These are phyloP conservation scores for Melierax canorus DNA, from an alignment of 2,113 vertebrate species.

Conservation along the genomic window DNA sequence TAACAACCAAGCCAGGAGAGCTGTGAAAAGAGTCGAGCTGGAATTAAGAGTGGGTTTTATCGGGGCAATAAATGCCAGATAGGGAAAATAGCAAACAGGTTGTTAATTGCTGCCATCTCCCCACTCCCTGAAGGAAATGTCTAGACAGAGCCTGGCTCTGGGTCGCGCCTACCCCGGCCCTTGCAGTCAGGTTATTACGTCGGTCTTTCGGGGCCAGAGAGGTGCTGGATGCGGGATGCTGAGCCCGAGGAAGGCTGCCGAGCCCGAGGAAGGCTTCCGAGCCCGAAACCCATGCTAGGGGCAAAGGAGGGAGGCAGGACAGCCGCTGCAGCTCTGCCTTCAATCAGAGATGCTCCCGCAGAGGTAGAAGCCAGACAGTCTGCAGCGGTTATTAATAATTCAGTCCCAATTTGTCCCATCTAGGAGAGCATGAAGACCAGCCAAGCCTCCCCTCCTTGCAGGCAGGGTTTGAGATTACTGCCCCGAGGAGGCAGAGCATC, in stretches of 20 bases:
- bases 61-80: neutral
- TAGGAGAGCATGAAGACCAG: neutral
- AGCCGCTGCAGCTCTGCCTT: neutral
- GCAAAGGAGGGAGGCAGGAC: neutral
- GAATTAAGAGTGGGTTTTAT: conserved; percentile 23
- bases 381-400: conserved; percentile 73
- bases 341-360: neutral
- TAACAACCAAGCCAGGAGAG: neutral
- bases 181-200: neutral
- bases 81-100: conserved; percentile 25
- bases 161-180: neutral
- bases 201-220: neutral
- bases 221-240: neutral
- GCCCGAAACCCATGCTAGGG: neutral
- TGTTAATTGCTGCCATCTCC: conserved; percentile 25
- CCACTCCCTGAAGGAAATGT: neutral
- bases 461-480: neutral
- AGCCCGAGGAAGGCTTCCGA: neutral
- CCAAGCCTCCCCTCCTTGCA: neutral
- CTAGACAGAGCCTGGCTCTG: conserved; percentile 7
- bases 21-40: neutral
- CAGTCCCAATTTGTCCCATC: conserved; percentile 61
- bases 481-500: neutral
- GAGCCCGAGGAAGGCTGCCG: neutral
- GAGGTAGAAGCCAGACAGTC: conserved; percentile 51